Evolutionary conservation across 2,113 vertebrate genomes (phyloP).

Genomic region (Bostrychus sinensis): DNA sequence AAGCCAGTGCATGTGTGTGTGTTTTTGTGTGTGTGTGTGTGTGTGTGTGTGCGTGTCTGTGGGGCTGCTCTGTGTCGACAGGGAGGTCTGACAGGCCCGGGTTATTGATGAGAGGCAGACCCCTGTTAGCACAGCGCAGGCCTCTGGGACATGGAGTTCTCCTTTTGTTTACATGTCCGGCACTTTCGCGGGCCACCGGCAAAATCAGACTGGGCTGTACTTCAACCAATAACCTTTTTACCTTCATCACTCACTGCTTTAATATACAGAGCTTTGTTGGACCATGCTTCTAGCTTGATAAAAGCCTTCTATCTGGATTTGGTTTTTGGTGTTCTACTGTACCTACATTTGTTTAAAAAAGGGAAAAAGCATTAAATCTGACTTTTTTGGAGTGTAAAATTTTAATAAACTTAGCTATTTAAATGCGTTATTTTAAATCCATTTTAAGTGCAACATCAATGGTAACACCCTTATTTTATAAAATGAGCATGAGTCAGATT

Average conservation of each 20-base stretch:
- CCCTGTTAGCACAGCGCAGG: slow-evolving; percentile 49
- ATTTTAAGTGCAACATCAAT: no score
- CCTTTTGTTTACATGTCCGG: slow-evolving; percentile 39
- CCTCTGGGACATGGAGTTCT: slow-evolving; percentile 63
- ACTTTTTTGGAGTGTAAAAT: no score
- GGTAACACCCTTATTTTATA: no score
- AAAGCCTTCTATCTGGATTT: no score
- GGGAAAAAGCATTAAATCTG: no score
- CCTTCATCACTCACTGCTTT: neutral
- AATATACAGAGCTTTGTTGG: no score
- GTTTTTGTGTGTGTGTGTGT: slow-evolving; percentile 25
- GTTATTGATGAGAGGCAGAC: slow-evolving; percentile 74
- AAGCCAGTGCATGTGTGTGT: slow-evolving; percentile 29
- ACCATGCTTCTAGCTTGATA: no score
- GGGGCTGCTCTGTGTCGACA: slow-evolving; percentile 64
- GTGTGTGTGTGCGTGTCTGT: slow-evolving; percentile 24
- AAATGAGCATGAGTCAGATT: no score
- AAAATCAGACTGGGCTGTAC: slow-evolving; percentile 5
- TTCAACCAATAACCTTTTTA: slow-evolving; percentile 10
- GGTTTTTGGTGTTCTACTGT: no score
- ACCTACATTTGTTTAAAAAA: no score
- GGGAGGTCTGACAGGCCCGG: slow-evolving; percentile 68
- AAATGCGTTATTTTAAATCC: no score
- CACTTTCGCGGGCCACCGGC: neutral
- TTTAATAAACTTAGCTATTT: no score